These are phyloP conservation scores for Oryctolagus cuniculus DNA, from an alignment of 2,113 vertebrate species.

Conservation along the genomic window mOryCun1.1 NC_091435.1:169012001-169012500, in stretches of 20 bases:
- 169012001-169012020: not conserved
- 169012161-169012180: not conserved
- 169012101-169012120: not conserved
- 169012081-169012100: not conserved
- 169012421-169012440: not conserved
- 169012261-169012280: constrained; percentile 79
- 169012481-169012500: too few relatives aligned
- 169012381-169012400: not conserved
- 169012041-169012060: too few relatives aligned
- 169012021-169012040: not conserved
- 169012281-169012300: constrained; percentile 40
- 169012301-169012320: constrained; percentile 67
- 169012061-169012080: too few relatives aligned
- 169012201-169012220: constrained; percentile 57
- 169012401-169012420: constrained; percentile 13
- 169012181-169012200: constrained; percentile 17
- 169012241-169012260: constrained; percentile 77
- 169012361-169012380: constrained; percentile 60
- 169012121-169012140: not conserved
- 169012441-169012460: not conserved
- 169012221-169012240: constrained; percentile 68
- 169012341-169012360: constrained; percentile 56
- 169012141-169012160: not conserved
- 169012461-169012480: not conserved
- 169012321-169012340: constrained; percentile 7